A percentile compares a stretch with the other conserved stretches of the same genome.
These are phyloP conservation scores for Heteronetta atricapilla DNA, from an alignment of 2,113 vertebrate species.

Conservation along the genomic window DNA sequence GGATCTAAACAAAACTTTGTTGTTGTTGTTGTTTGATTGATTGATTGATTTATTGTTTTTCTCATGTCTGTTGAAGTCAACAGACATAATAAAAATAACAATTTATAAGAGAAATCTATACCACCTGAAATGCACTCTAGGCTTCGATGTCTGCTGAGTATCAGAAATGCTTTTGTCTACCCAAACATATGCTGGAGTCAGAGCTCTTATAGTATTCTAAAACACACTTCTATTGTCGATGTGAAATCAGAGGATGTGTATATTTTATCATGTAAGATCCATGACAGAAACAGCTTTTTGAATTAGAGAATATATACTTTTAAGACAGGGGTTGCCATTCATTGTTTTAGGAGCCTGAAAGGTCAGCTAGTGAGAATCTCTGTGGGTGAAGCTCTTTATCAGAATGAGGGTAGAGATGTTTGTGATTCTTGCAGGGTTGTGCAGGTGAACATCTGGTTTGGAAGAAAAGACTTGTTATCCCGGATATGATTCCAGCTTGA, in stretches of 20 bases:
- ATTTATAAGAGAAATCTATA: neutral
- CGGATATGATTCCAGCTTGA: neutral
- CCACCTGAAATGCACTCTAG: neutral
- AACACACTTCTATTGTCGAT: neutral
- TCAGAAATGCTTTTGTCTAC: neutral
- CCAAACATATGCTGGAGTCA: neutral
- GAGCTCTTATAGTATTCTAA: neutral
- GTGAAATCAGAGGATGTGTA: neutral
- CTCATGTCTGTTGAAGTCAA: neutral
- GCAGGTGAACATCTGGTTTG: neutral
- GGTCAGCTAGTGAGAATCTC: neutral
- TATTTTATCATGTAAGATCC: neutral
- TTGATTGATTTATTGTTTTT: neutral
- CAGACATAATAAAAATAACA: neutral
- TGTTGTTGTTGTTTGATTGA: too few species aligned
- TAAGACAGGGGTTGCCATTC: neutral
- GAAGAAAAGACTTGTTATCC: neutral
- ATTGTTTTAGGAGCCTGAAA: neutral
- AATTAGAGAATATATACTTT: neutral
- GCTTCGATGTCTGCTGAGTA: neutral
- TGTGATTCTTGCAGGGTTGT: neutral
- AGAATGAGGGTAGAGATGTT: neutral
- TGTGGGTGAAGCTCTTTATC: neutral
- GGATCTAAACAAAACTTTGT: neutral
- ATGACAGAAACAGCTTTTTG: neutral